Evolutionary conservation across 2,797 vertebrate genomes (phyloP).

Genomic region (Microctenopoma lineatum): DNA sequence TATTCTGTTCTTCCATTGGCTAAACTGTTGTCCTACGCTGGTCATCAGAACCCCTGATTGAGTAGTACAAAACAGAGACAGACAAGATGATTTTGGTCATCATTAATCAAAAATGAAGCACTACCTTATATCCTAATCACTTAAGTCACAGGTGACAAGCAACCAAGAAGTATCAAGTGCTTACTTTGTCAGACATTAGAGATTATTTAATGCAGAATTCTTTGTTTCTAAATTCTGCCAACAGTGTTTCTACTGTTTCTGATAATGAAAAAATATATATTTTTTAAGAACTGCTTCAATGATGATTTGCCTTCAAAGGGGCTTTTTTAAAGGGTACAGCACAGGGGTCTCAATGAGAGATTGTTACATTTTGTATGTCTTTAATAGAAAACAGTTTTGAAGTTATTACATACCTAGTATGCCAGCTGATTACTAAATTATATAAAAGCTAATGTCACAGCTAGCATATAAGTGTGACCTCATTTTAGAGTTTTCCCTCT

Average conservation of each 20-base stretch:
- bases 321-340: constrained; percentile 3
- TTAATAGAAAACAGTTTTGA: no score
- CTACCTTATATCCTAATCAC: constrained; percentile 70
- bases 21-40: constrained; percentile 55
- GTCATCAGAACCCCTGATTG: constrained; percentile 63
- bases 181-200: constrained; percentile 47
- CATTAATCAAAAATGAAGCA: constrained; percentile 73
- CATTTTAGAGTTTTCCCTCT: no score
- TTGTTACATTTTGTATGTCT: no score
- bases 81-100: constrained; percentile 57
- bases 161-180: constrained; percentile 71
- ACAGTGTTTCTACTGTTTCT: constrained; percentile 33
- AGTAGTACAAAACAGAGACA: constrained; percentile 56
- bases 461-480: no score
- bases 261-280: constrained; percentile 43
- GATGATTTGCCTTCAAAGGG: constrained; percentile 14
- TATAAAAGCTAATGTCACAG: no score
- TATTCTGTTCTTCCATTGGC: constrained; percentile 37
- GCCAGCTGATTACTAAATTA: no score
- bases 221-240: constrained; percentile 49
- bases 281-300: constrained; percentile 32
- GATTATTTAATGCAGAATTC: constrained; percentile 38
- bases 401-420: no score
- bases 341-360: no score
- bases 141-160: constrained; percentile 60